These are phyloP conservation scores for Pristiophorus japonicus DNA, from an alignment of 2,113 vertebrate species.

Conservation along the genomic window DNA sequence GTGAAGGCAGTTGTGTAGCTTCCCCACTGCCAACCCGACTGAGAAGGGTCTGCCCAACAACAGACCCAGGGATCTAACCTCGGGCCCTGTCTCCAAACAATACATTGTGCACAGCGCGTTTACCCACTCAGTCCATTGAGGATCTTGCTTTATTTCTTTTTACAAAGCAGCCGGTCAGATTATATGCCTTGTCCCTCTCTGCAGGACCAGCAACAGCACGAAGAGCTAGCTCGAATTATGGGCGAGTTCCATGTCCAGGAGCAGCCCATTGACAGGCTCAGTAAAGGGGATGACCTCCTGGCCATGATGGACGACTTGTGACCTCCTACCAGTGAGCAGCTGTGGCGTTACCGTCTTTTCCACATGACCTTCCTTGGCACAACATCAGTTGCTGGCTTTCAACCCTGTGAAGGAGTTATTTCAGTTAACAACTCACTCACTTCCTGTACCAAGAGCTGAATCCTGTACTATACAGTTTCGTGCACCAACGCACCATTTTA, in stretches of 20 bases:
- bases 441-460: background rate
- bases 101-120: background rate
- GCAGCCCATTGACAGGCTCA: conserved; percentile 51
- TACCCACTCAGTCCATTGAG: background rate
- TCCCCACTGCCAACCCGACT: background rate
- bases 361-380: background rate
- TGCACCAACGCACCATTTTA: background rate
- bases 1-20: background rate
- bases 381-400: background rate
- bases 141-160: background rate
- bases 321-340: conserved; percentile 40
- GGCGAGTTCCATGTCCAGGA: conserved; percentile 70
- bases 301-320: conserved; percentile 90
- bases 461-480: background rate
- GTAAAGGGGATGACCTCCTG: conserved; percentile 83
- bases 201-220: conserved; percentile 72
- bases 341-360: background rate
- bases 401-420: background rate
- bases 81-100: background rate
- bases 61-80: background rate
- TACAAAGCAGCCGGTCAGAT: background rate
- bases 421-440: background rate
- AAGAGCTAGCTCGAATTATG: conserved; percentile 82
- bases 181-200: background rate
- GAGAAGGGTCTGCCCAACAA: background rate